Conservation (phyloP, 2,113 vertebrate species). For the Cichladusa arquata region DNA sequence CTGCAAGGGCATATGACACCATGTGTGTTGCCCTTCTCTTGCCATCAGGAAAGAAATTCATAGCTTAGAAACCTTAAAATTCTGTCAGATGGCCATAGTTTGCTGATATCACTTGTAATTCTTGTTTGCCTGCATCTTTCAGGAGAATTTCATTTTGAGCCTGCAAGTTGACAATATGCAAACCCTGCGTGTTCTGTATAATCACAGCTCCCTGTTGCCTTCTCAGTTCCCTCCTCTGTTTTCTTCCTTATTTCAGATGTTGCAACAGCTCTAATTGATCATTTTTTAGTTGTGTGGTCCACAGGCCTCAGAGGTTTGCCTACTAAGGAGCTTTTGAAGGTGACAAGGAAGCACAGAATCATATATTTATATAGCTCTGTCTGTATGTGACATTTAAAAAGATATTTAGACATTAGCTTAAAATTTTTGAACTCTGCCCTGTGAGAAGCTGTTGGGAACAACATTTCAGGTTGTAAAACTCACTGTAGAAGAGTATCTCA, state of each 20-base stretch:
- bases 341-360: not conserved
- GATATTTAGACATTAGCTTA: not conserved
- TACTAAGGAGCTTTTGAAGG: not conserved
- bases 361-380: not conserved
- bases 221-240: not conserved
- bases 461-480: not conserved
- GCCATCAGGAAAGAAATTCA: not conserved
- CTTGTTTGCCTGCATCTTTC: not conserved
- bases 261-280: not conserved
- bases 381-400: not conserved
- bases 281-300: not conserved
- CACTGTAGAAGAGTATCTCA: not conserved
- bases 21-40: rapidly evolving
- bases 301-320: not conserved
- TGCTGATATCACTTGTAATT: not conserved
- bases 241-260: not conserved
- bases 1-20: not conserved
- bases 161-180: not conserved
- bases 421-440: not conserved
- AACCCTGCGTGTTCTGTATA: not conserved
- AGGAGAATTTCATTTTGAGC: not conserved
- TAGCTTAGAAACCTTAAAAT: not conserved
- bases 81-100: not conserved
- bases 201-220: not conserved
- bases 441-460: not conserved